Evolutionary conservation across 2,888 invertebrate genomes (phyloP).

Genomic region (Zygogramma bicolorata): DNA sequence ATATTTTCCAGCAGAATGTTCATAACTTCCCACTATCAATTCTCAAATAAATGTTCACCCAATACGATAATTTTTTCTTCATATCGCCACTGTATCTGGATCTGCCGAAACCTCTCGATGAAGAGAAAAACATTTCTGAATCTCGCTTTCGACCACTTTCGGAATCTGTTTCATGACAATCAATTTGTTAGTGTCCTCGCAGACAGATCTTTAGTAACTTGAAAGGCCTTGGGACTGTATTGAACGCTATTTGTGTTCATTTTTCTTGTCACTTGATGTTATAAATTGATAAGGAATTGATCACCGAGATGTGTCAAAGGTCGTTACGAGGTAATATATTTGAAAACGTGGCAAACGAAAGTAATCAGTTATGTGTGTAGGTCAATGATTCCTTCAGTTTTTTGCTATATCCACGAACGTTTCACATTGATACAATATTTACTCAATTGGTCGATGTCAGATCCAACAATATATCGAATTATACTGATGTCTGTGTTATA

Average conservation of each 20-base stretch:
- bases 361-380: no score
- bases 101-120: neutral
- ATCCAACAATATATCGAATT: no score
- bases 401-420: no score
- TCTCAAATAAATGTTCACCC: no score
- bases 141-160: neutral
- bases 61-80: no score
- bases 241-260: constrained; percentile 27
- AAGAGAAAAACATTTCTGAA: neutral
- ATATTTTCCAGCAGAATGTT: no score
- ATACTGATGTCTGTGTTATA: no score
- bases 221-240: neutral
- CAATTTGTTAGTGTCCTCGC: constrained; percentile 2
- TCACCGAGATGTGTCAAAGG: constrained; percentile 26
- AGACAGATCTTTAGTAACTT: neutral
- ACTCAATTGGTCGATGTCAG: no score
- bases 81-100: neutral
- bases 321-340: constrained; percentile 19
- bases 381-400: no score
- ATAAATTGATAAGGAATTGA: constrained; percentile 31
- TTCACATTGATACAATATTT: no score
- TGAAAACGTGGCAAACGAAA: neutral
- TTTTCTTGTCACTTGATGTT: constrained; percentile 31
- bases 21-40: no score
- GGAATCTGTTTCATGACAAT: neutral